phyloP scores from a whole-genome alignment of 35 echinoderm and acorn worm genomes.

The Ptychodera flava region DNA sequence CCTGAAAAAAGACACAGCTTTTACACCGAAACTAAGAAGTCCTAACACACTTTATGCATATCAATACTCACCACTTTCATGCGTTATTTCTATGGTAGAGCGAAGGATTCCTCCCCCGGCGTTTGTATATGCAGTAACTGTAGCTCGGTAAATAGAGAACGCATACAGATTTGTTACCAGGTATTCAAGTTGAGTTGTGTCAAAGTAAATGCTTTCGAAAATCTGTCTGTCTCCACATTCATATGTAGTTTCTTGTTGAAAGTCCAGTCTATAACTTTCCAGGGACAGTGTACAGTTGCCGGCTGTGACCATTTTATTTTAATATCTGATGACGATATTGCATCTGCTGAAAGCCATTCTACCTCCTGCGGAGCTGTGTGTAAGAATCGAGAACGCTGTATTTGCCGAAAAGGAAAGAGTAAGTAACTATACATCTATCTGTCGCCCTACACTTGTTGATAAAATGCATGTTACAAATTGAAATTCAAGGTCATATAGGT shows the following conservation, averaged over 20 bases:
- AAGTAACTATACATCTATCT: too few relatives aligned
- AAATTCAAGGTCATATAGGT: background rate
- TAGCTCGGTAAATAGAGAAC: background rate
- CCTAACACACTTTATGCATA: too few relatives aligned
- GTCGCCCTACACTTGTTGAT: background rate
- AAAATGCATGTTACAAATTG: background rate
- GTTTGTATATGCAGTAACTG: background rate
- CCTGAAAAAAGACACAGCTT: too few relatives aligned
- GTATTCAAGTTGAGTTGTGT: background rate
- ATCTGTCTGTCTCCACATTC: background rate
- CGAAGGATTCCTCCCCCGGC: background rate
- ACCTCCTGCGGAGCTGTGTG: background rate
- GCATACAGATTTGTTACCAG: background rate
- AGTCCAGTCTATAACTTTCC: background rate
- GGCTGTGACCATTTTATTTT: background rate
- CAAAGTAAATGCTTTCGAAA: background rate
- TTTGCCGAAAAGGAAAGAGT: too few relatives aligned
- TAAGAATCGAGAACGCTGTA: too few relatives aligned
- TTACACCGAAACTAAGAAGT: too few relatives aligned
- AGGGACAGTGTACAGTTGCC: background rate
- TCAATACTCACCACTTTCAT: background rate
- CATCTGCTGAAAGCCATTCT: background rate
- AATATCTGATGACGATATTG: background rate
- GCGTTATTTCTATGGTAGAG: background rate
- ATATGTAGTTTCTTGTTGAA: background rate